Evolutionary conservation across 2,888 invertebrate species (phyloP).

Genomic region (Microctonus brassicae): DNA sequence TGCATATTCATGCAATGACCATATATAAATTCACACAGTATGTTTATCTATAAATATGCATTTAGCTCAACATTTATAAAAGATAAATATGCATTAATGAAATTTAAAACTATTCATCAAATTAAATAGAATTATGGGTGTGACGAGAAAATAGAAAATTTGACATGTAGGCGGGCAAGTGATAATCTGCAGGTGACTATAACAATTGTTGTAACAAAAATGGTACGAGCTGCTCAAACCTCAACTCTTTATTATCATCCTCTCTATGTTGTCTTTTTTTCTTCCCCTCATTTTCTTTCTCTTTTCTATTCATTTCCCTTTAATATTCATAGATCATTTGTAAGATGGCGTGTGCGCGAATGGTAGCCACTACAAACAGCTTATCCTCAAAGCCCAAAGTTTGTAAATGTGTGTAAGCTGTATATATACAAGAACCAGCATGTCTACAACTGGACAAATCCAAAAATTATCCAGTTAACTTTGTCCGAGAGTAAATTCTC

Average conservation of each 20-base stretch:
- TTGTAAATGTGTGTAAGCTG: conserved; percentile 59
- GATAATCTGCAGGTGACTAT: conserved; percentile 65
- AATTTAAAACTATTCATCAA: conserved; percentile 1
- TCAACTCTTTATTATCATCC: conserved; percentile 2
- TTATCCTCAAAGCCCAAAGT: conserved; percentile 58
- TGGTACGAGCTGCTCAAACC: conserved; percentile 3
- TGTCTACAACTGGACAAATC: conserved; percentile 51
- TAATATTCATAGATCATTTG: not conserved
- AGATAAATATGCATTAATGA: not conserved
- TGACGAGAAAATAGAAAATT: conserved; percentile 9
- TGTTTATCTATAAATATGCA: not conserved
- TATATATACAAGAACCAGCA: conserved; percentile 46
- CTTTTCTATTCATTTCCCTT: too few species aligned
- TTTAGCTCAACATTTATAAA: not conserved
- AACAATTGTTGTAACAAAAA: conserved; percentile 55
- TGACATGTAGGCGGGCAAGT: conserved; percentile 59
- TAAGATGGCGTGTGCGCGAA: conserved; percentile 28
- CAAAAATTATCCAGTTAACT: conserved; percentile 65
- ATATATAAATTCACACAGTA: not conserved
- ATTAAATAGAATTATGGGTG: not conserved
- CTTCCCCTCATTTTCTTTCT: too few species aligned
- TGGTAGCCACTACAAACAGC: conserved; percentile 40
- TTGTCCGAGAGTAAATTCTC: conserved; percentile 45
- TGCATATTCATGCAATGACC: not conserved
- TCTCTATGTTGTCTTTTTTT: not conserved